Conservation (phyloP, 2,113 vertebrate genomes). For the Urocynchramus pylzowi region DNA sequence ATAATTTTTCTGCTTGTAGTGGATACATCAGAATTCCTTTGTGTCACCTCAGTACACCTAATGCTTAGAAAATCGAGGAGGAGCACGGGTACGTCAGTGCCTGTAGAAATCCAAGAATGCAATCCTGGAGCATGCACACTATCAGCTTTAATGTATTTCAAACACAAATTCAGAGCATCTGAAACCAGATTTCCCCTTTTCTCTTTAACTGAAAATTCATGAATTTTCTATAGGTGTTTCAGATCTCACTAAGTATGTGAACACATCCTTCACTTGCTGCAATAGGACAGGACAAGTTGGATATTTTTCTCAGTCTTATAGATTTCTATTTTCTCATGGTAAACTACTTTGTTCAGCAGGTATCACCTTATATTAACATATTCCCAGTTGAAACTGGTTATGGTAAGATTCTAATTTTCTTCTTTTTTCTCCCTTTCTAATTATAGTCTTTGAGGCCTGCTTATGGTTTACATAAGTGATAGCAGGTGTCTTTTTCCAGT, state of each 20-base stretch:
- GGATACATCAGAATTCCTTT: not conserved
- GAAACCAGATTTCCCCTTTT: not conserved
- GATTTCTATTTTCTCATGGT: not conserved
- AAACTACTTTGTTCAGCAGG: not conserved
- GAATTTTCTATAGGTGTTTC: not conserved
- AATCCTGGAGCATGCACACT: not conserved
- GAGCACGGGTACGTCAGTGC: not conserved
- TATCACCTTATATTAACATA: not conserved
- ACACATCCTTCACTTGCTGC: not conserved
- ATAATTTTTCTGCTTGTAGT: not conserved
- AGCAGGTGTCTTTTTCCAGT: not conserved
- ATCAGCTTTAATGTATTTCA: not conserved
- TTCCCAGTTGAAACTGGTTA: not conserved
- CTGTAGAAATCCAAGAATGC: not conserved
- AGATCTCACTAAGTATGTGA: not conserved
- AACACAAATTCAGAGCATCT: not conserved
- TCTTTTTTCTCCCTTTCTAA: not conserved
- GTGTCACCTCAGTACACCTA: not conserved
- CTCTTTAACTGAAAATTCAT: not conserved
- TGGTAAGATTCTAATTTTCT: not conserved
- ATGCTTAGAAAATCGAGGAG: not conserved
- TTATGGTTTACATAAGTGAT: not conserved
- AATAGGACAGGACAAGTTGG: not conserved
- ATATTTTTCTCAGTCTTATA: not conserved
- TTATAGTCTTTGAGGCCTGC: not conserved